Evolutionary conservation across 1,140 invertebrate species (phyloP), one percentile per base, ranked within the genome.

Genomic region (Aphelinus atriplicis): DNA sequence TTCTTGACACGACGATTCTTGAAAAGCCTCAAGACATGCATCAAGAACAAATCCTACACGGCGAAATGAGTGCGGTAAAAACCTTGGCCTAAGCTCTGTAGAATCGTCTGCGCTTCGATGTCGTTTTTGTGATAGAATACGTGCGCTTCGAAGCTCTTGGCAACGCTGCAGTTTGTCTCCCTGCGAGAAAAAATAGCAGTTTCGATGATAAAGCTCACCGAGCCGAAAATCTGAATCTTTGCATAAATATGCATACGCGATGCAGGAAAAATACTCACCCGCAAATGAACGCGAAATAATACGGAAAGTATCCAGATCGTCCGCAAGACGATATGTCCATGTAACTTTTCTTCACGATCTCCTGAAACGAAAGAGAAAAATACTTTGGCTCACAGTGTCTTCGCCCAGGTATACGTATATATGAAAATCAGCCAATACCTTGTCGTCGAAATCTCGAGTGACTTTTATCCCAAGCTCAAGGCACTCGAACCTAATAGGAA

Each of bases 321-420:
- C 91, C 91, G 85, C 92, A 92, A 0, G 91, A 90, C 2, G 91
- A 92, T 62, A 92, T 91, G 83, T 92, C 90, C 86, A 92, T 92
- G 77, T 91, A 92, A 50, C 87, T 89, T 82, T 91, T 90, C 73
- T 89, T 87, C 71, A 90, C 83, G 47, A 91, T 78, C 9, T 84
- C 69, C 88, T 89, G 73, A 73, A 86, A 79, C 67, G 69, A 26
- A 68, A 42, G 3, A 48, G 7, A 63, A 63, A 26, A 26, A 26
- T 0, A 26, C 26, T 26, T 26, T 0, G 26, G 26, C 26, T 26
- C 26, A 26, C 26, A 55, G 7, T 45, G 6, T 58, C n/a, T 50
- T 47, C 10, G 45, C 42, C 9, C 10, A 62, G 3, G n/a, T 42
- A 42, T 64, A 50, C n/a, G 4, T 64, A 5, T 43, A 9, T 56